These are phyloP conservation scores for Caranx ignobilis DNA, from an alignment of 2,113 vertebrate species.

Conservation along the genomic window DNA sequence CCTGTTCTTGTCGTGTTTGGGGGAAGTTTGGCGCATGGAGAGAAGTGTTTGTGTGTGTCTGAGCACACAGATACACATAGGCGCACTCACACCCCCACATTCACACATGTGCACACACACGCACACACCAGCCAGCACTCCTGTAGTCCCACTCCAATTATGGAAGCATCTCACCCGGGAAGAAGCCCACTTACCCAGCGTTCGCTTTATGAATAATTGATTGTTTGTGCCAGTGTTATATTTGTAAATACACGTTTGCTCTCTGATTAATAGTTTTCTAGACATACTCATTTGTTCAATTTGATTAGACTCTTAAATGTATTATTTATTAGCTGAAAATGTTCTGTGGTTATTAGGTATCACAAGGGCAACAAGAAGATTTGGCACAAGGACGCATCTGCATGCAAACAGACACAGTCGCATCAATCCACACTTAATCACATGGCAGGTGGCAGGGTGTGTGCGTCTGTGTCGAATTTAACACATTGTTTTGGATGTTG, in stretches of 20 bases:
- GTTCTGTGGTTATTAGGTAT: slow-evolving; percentile 64
- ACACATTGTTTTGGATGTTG: background rate
- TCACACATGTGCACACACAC: slow-evolving; percentile 25
- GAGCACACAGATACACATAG: slow-evolving; percentile 33
- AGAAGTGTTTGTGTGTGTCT: slow-evolving; percentile 47
- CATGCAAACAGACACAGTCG: slow-evolving; percentile 44
- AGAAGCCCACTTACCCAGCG: slow-evolving; percentile 79
- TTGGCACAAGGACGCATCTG: slow-evolving; percentile 62
- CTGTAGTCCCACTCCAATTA: slow-evolving; percentile 84
- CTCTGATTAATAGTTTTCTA: slow-evolving; percentile 83
- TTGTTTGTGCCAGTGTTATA: slow-evolving; percentile 80
- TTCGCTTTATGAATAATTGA: slow-evolving; percentile 86
- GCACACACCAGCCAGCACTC: slow-evolving; percentile 58
- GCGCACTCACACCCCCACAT: slow-evolving; percentile 27
- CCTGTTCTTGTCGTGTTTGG: slow-evolving; percentile 75
- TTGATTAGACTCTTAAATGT: slow-evolving; percentile 80
- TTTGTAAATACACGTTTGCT: slow-evolving; percentile 80
- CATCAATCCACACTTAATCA: slow-evolving; percentile 16
- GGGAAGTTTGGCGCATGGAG: slow-evolving; percentile 72
- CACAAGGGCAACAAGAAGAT: slow-evolving; percentile 64
- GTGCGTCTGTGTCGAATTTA: background rate
- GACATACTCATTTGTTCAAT: slow-evolving; percentile 83
- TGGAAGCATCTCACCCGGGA: slow-evolving; percentile 82
- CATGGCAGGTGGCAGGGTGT: slow-evolving; percentile 31
- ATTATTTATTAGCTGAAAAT: slow-evolving; percentile 81